These are phyloP conservation scores for Apostichopus parvimensis DNA, from an alignment of 35 echinoderm and acorn worm species.

Conservation along the genomic window DNA sequence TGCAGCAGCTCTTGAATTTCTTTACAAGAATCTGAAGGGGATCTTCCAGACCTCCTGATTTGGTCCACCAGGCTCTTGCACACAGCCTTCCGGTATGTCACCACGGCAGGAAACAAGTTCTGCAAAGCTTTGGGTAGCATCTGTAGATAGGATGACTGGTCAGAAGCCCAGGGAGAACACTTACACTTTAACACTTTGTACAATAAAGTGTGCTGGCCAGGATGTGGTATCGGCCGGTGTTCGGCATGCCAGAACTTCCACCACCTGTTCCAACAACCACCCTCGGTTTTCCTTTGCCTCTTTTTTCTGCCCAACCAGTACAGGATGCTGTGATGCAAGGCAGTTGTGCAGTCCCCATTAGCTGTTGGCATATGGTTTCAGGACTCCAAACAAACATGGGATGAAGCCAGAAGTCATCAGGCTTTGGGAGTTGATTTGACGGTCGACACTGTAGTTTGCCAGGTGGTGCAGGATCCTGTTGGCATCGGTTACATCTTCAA, in stretches of 20 bases:
- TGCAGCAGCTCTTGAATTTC: conserved; percentile 27
- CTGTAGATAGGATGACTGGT: neutral
- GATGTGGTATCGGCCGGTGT: conserved; percentile 38
- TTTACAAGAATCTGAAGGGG: neutral
- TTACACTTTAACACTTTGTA: neutral
- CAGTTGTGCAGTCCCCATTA: neutral
- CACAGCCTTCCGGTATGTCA: conserved; percentile 39
- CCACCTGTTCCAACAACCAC: conserved; percentile 15
- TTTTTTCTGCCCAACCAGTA: neutral
- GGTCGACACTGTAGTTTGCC: neutral
- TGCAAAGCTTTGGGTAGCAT: conserved; percentile 20
- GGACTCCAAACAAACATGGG: conserved; percentile 27
- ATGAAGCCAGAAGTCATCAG: conserved; percentile 9
- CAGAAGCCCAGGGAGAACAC: conserved; percentile 28
- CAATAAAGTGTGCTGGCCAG: neutral
- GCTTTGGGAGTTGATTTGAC: neutral
- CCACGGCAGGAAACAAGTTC: conserved; percentile 25
- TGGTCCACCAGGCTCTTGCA: conserved; percentile 30
- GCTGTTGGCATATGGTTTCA: neutral
- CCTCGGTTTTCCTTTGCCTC: neutral
- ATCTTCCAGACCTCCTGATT: neutral
- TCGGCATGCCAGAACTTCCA: neutral
- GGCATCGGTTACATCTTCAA: too few species aligned
- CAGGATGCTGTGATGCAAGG: conserved; percentile 20
- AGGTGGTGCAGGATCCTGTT: too few species aligned